phyloP scores from a whole-genome alignment of 2,888 invertebrate genomes.

The Drosophila gaucha region DNA sequence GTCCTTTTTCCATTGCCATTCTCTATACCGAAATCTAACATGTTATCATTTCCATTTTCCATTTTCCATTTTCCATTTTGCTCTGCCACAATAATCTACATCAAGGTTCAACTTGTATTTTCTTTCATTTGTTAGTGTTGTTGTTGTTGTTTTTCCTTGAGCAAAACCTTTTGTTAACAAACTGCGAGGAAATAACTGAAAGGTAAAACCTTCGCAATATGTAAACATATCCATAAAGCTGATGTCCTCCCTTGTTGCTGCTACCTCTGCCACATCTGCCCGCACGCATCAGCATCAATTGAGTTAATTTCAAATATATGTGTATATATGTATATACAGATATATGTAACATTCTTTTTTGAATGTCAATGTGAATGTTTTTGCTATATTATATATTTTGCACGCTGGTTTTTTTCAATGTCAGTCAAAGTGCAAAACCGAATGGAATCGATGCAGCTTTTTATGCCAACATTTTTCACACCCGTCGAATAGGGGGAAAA shows the following conservation, averaged over 20 bases:
- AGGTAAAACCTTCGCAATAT: conserved; percentile 18
- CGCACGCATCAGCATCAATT: conserved; percentile 25
- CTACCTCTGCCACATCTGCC: not conserved
- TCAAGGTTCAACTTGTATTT: conserved; percentile 18
- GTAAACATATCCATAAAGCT: conserved; percentile 18
- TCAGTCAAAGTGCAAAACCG: conserved; percentile 46
- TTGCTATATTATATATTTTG: not conserved
- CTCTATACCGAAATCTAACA: conserved; percentile 7
- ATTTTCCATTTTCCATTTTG: conserved; percentile 9
- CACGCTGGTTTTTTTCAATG: conserved; percentile 31
- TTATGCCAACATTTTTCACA: conserved; percentile 44
- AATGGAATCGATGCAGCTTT: conserved; percentile 43
- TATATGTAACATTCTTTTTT: conserved; percentile 20
- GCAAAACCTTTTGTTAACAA: conserved; percentile 18
- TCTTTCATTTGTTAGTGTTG: not conserved
- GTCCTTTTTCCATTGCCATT: not conserved
- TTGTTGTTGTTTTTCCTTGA: conserved; percentile 10
- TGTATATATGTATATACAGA: not conserved
- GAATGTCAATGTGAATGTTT: conserved; percentile 59
- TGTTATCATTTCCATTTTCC: conserved; percentile 10
- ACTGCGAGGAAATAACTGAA: not conserved
- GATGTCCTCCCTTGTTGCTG: conserved; percentile 9
- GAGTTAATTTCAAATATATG: conserved; percentile 30
- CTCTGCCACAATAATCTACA: conserved; percentile 21
- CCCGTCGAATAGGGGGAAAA: not conserved